Percentiles rank a stretch among this genome's conserved stretches.
These are phyloP conservation scores for Tenodera sinensis DNA, from an alignment of 2,888 invertebrate species.

Conservation along the genomic window DNA sequence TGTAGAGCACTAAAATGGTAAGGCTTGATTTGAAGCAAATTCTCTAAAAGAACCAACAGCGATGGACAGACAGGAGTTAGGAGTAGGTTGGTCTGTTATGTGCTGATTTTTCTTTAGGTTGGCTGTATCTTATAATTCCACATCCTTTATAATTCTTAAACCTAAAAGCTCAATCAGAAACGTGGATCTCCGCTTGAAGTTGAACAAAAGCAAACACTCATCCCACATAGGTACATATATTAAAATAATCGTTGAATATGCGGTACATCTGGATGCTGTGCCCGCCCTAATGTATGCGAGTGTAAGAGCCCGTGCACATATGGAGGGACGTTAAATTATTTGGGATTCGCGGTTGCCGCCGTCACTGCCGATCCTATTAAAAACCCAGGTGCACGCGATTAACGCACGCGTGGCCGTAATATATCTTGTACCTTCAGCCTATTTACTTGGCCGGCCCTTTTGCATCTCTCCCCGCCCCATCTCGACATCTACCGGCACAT, in stretches of 20 bases:
- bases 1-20: no score
- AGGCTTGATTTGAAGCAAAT: no score
- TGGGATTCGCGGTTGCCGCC: not conserved
- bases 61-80: no score
- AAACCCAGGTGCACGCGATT: slow-evolving; percentile 9
- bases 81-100: no score
- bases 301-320: not conserved
- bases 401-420: slow-evolving; percentile 13
- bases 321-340: not conserved
- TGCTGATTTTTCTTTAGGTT: no score
- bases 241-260: not conserved
- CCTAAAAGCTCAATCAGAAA: not conserved
- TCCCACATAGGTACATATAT: not conserved
- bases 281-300: not conserved
- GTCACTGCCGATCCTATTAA: slow-evolving; percentile 3
- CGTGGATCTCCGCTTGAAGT: not conserved
- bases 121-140: no score
- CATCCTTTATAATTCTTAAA: not conserved
- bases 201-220: not conserved
- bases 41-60: no score
- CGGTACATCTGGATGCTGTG: not conserved
- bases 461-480: not conserved
- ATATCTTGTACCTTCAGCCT: slow-evolving; percentile 12
- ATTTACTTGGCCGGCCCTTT: slow-evolving; percentile 3
- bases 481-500: not conserved